Conservation (phyloP, 2,888 invertebrate genomes). For the Drosophila gaucha region DNA sequence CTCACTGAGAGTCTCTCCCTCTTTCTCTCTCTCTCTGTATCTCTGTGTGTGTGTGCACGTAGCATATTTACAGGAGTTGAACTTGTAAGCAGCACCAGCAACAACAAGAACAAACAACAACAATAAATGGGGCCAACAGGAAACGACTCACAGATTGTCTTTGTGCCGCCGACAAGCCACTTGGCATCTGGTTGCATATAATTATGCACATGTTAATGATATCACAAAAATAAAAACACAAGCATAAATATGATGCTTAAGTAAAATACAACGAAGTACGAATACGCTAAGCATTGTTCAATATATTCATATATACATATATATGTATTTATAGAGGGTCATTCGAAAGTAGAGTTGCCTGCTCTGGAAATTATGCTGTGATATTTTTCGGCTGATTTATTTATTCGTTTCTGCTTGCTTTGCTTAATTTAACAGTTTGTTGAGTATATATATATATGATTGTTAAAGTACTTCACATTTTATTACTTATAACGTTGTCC, state of each 20-base stretch:
- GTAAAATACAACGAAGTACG: background rate
- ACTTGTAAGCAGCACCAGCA: slow-evolving; percentile 56
- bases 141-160: slow-evolving; percentile 62
- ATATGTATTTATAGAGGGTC: no score
- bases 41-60: slow-evolving; percentile 36
- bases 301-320: no score
- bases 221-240: slow-evolving; percentile 37
- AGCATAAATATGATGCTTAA: background rate
- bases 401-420: no score
- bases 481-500: no score
- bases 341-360: no score
- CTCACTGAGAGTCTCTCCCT: slow-evolving; percentile 18
- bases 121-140: slow-evolving; percentile 55
- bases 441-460: no score
- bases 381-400: no score
- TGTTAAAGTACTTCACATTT: no score
- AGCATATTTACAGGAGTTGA: slow-evolving; percentile 68
- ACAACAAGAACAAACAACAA: slow-evolving; percentile 29
- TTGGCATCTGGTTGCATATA: slow-evolving; percentile 59
- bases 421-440: no score
- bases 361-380: no score
- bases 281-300: slow-evolving; percentile 12
- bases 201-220: slow-evolving; percentile 65
- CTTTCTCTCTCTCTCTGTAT: slow-evolving; percentile 9
- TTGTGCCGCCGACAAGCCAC: slow-evolving; percentile 60